phyloP scores from a whole-genome alignment of 2,888 invertebrate species.

The Drosophila phalerata region DNA sequence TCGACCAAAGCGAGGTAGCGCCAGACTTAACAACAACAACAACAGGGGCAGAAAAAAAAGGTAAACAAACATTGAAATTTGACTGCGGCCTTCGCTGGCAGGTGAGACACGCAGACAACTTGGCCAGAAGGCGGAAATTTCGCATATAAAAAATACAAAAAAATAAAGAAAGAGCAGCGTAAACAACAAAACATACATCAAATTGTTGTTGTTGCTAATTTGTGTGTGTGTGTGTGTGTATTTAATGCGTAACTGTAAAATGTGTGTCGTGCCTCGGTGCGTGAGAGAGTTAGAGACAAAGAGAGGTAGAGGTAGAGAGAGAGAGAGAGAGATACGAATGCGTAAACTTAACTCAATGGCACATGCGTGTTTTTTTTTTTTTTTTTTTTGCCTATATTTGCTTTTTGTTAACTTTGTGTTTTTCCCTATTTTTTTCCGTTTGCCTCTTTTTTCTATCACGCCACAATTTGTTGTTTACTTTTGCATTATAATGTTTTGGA shows the following conservation, averaged over 20 bases:
- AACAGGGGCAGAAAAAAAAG: slow-evolving; percentile 38
- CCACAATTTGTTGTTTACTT: slow-evolving; percentile 52
- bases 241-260: slow-evolving; percentile 77
- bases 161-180: slow-evolving; percentile 5
- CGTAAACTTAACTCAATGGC: slow-evolving; percentile 59
- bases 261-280: slow-evolving; percentile 65
- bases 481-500: slow-evolving; percentile 34
- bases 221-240: slow-evolving; percentile 22
- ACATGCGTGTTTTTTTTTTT: slow-evolving; percentile 37
- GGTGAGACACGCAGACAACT: slow-evolving; percentile 58
- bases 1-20: slow-evolving; percentile 22
- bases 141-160: slow-evolving; percentile 22
- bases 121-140: slow-evolving; percentile 63
- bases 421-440: slow-evolving; percentile 20
- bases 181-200: slow-evolving; percentile 42
- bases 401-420: slow-evolving; percentile 22
- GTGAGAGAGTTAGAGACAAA: slow-evolving; percentile 1
- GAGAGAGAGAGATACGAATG: not conserved
- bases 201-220: slow-evolving; percentile 42
- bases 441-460: slow-evolving; percentile 40
- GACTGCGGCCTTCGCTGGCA: slow-evolving; percentile 57
- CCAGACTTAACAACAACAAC: slow-evolving; percentile 31
- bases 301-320: not conserved
- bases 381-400: slow-evolving; percentile 20
- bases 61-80: slow-evolving; percentile 71